A percentile compares a stretch with the other conserved stretches of the same genome.
These are phyloP conservation scores for Danio tinwini DNA, from an alignment of 2,797 vertebrate species.

Conservation along the genomic window DNA sequence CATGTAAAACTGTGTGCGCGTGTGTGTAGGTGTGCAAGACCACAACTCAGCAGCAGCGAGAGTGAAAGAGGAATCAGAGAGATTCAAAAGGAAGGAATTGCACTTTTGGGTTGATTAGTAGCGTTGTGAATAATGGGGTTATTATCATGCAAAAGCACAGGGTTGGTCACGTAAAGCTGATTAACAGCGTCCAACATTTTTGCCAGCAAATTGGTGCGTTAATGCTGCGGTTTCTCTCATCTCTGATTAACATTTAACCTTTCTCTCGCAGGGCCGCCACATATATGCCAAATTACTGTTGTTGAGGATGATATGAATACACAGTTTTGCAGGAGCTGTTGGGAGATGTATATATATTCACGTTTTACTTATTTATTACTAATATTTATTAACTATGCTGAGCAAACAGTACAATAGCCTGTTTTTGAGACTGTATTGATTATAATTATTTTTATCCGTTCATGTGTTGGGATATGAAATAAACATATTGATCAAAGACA, in stretches of 20 bases:
- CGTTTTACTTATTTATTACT: no score
- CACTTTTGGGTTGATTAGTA: constrained; percentile 79
- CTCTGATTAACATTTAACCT: constrained; percentile 84
- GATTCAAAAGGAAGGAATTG: constrained; percentile 70
- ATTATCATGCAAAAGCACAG: constrained; percentile 81
- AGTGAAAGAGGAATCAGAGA: constrained; percentile 60
- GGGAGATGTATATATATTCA: no score
- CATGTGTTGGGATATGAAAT: background rate
- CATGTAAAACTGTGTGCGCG: background rate
- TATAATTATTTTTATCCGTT: background rate
- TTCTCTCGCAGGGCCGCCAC: constrained; percentile 54
- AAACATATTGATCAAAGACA: no score
- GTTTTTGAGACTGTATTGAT: background rate
- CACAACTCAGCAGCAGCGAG: constrained; percentile 46
- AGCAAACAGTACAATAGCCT: background rate
- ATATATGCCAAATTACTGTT: constrained; percentile 63
- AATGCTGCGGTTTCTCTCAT: constrained; percentile 71
- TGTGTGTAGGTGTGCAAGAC: background rate
- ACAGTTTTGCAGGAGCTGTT: constrained; percentile 9
- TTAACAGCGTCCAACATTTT: constrained; percentile 75
- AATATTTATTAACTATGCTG: background rate
- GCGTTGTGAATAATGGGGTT: constrained; percentile 78
- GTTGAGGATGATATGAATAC: constrained; percentile 55
- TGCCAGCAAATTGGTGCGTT: constrained; percentile 75
- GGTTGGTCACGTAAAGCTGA: constrained; percentile 78